Base-by-base conservation (phyloP, 2,113 vertebrate species). In the Notiomystis cincta region DNA sequence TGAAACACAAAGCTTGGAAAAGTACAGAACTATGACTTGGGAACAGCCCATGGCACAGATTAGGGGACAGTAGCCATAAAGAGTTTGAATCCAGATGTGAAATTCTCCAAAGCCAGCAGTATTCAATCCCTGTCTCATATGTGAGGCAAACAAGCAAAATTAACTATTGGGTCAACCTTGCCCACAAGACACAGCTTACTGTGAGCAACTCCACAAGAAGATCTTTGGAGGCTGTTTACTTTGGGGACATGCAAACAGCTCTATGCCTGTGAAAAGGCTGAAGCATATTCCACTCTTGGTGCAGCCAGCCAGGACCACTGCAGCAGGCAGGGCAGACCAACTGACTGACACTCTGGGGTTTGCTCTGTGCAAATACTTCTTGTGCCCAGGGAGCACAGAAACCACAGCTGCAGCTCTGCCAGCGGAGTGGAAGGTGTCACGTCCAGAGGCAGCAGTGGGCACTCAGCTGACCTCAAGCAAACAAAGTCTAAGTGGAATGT, bases 1-100 rank as follows among this genome's bases (percentile, higher is more conserved):
- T 93, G 94, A 96, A 95, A 96, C 83, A 97, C 93, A 96, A 97
- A 95, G 88, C 92, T 94, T 94, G 96, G 95, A 93, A 96, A 94
- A 95, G 79, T 86, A 94, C 82, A 93, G 76, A 95, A 90, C 92
- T 81, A 84, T 69, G 90, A 90, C 82, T 96, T 84, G 86, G 90
- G 95, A 96, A 90, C 92, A 92, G 65, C 90, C 92, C 82, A 84
- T 90, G 93, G 88, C 96, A 95, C 93, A 95, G 93, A 94, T 94
- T 60, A 96, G 88, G 86, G 90, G 94, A 96, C 92, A 96, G 95
- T 96, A 96, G 92, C 90, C 95, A 96, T 96, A 84, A 93, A 97
- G 83, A 87, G 65, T 84, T 96, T 94, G 80, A 92, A 96, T 95
- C 95, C 95, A 96, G 93, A 96, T 96, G 95, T 94, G 93, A 94